Evolutionary conservation across 2,797 vertebrate genomes (phyloP).

Genomic region (Lateolabrax maculatus): DNA sequence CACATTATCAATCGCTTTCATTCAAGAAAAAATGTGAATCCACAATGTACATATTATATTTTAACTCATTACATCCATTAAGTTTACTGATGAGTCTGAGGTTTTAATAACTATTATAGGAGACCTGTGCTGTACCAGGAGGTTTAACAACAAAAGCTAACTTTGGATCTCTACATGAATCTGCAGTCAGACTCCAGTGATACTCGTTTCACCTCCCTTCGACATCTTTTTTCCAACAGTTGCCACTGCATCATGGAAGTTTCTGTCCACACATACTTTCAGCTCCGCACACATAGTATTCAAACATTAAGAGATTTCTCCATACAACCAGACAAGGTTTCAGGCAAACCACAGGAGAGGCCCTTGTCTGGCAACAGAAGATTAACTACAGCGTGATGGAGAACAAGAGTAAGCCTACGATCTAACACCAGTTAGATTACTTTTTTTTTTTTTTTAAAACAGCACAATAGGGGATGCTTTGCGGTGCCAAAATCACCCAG

Average conservation of each 20-base stretch:
- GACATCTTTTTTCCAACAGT: slow-evolving; percentile 20
- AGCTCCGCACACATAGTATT: slow-evolving; percentile 49
- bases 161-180: background rate
- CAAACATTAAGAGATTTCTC: slow-evolving; percentile 67
- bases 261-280: slow-evolving; percentile 64
- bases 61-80: background rate
- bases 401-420: slow-evolving; percentile 38
- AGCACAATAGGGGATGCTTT: background rate
- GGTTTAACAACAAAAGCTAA: slow-evolving; percentile 12
- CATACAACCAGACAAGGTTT: slow-evolving; percentile 58
- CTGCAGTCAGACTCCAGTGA: slow-evolving; percentile 16
- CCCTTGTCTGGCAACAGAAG: slow-evolving; percentile 50
- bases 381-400: slow-evolving; percentile 58
- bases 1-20: background rate
- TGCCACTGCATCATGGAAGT: slow-evolving; percentile 51
- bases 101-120: background rate
- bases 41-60: background rate
- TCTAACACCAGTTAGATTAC: slow-evolving; percentile 47
- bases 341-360: slow-evolving; percentile 62
- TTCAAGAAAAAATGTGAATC: background rate
- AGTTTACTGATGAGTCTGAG: background rate
- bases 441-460: no score
- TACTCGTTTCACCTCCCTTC: slow-evolving; percentile 16
- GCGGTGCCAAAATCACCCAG: background rate
- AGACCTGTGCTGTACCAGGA: background rate